Percentiles rank a stretch among this genome's conserved stretches.
phyloP scores from a whole-genome alignment of 2,113 vertebrate species.

The Manacus vitellinus region DNA sequence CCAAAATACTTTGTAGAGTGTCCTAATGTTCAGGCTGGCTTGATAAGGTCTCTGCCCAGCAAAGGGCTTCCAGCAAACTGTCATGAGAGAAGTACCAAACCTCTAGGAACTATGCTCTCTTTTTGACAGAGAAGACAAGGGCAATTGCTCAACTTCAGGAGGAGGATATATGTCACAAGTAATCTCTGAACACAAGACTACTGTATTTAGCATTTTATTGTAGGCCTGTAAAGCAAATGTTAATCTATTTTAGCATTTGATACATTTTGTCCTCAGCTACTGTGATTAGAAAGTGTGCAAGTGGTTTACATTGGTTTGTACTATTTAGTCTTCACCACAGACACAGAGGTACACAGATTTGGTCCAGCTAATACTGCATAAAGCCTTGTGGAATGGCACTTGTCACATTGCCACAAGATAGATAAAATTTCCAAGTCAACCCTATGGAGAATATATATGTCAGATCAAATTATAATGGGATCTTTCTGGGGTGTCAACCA shows the following conservation, averaged over 20 bases:
- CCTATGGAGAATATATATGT: neutral
- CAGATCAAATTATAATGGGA: neutral
- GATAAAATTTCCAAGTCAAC: neutral
- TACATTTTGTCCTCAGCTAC: neutral
- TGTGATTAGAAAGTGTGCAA: neutral
- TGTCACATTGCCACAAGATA: neutral
- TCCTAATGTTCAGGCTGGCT: neutral
- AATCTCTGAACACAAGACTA: neutral
- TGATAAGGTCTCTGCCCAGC: neutral
- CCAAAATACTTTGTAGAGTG: neutral
- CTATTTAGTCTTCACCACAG: neutral
- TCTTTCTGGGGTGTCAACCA: accelerated
- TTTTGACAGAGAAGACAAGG: neutral
- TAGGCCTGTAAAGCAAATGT: neutral
- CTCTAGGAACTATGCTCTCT: neutral
- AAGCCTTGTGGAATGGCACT: neutral
- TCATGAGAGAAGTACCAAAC: neutral
- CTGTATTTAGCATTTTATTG: neutral
- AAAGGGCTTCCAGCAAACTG: neutral
- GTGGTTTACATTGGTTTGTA: neutral
- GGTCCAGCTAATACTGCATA: neutral
- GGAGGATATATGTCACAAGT: neutral
- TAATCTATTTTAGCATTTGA: neutral
- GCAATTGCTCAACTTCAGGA: neutral
- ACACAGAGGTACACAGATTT: neutral